phyloP scores from a whole-genome alignment of 2,797 vertebrate genomes.

The Lepus townsendii region DNA sequence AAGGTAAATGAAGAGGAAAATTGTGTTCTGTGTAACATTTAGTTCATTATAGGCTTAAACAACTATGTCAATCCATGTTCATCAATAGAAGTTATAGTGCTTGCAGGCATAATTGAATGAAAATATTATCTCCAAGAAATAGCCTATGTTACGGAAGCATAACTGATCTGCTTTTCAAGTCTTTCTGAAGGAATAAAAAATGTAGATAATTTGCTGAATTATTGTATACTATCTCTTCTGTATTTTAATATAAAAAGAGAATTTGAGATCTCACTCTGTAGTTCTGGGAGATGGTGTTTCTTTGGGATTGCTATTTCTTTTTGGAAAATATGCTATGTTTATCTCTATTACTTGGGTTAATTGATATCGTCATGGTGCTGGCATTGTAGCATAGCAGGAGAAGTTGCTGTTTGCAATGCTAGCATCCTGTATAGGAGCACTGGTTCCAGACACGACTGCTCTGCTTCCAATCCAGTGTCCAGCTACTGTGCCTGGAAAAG shows the following conservation, averaged over 20 bases:
- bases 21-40: conserved; percentile 89
- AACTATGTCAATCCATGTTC: conserved; percentile 88
- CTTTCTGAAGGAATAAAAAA: conserved; percentile 69
- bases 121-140: conserved; percentile 87
- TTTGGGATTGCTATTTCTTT: conserved; percentile 55
- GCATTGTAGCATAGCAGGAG: too few relatives aligned
- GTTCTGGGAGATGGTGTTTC: background rate
- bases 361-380: background rate
- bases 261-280: conserved; percentile 54
- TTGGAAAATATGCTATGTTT: conserved; percentile 13
- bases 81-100: conserved; percentile 88
- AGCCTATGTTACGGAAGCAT: conserved; percentile 68
- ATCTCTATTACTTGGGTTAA: conserved; percentile 11
- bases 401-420: too few relatives aligned
- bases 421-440: too few relatives aligned
- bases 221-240: background rate
- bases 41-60: conserved; percentile 90
- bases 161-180: conserved; percentile 65
- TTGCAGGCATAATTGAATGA: conserved; percentile 88
- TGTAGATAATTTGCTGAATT: background rate
- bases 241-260: conserved; percentile 49
- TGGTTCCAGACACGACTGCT: too few relatives aligned
- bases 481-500: too few relatives aligned
- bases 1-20: conserved; percentile 92
- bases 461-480: too few relatives aligned